These are phyloP conservation scores for Poicephalus gulielmi DNA, from an alignment of 2,113 vertebrate genomes.

Conservation along the genomic window DNA sequence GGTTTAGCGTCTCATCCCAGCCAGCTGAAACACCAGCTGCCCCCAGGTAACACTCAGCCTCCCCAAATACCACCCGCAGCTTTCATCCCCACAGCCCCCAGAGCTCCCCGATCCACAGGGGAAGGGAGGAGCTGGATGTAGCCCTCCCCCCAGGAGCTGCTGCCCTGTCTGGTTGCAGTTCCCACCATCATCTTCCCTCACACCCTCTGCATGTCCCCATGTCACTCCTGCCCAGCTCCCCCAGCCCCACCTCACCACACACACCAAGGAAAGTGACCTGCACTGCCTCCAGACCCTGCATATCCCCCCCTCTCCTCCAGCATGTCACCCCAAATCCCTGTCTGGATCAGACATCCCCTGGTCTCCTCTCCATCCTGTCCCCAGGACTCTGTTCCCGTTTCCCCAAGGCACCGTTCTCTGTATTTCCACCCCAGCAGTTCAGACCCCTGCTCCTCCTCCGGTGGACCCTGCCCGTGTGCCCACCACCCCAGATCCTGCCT, in stretches of 20 bases:
- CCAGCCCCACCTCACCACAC: background rate
- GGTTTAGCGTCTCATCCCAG: background rate
- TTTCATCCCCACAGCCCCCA: background rate
- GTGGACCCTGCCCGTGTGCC: accelerated
- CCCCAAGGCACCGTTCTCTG: background rate
- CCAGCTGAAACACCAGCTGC: background rate
- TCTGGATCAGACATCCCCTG: background rate
- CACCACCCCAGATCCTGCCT: background rate
- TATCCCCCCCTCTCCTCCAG: background rate
- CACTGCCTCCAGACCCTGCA: background rate
- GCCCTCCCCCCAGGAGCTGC: background rate
- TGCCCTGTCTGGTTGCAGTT: background rate
- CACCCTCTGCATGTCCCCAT: accelerated
- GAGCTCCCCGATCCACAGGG: background rate
- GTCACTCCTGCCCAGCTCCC: background rate
- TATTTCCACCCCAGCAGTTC: background rate
- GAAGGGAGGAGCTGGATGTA: background rate
- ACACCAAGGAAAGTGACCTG: background rate
- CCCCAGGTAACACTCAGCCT: background rate
- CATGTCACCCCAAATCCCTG: background rate
- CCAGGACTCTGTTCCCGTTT: background rate
- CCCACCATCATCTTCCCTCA: background rate
- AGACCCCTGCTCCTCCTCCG: background rate
- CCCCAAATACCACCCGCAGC: background rate
- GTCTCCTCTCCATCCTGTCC: background rate